Evolutionary conservation across 2,797 vertebrate genomes (phyloP), one percentile per base, ranked within the genome.

Genomic region (Pteronotus mesoamericanus): DNA sequence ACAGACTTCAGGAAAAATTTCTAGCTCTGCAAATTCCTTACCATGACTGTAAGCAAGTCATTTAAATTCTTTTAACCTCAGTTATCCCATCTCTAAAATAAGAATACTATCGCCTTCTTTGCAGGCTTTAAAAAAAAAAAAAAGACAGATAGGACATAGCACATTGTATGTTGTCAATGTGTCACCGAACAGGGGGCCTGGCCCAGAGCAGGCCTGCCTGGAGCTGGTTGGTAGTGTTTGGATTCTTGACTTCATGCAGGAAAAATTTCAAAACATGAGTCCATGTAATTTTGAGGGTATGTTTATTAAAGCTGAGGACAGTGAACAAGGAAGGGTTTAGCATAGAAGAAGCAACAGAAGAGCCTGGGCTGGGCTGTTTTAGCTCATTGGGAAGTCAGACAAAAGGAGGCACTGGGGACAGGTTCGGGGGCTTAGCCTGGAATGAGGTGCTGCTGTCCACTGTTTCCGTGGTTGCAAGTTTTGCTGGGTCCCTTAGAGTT

Each of bases 1-100:
- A 88, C 48, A 61, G 44, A 72, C 37, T 48, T 86, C 37, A 82
- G 46, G 72, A 83, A 91, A 92, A 71, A 85, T 82, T 68, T 91
- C 37, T 89, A 74, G 32, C 37, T 74, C 46, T 91, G 55, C 12
- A 87, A 89, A 5, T 15, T 79, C 32, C 26, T 96, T 37, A 12
- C 68, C 37, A 88, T 72, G 57, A 10, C 91, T 95, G 51, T 93
- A 92, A 87, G 37, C 53, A 90, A 88, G 55, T 95, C 32, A 75
- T 85, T 84, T 96, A 82, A 87, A 37, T 18, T 87, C 22, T 96
- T 53, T 51, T 51, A 89, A 77, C n/a, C 44, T 74, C 57, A 48
- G 21, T 90, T 93, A 94, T 72, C 48, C 86, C 22, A 77, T 94
- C 55, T 87, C 46, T 88, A 95, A 95, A 91, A 91, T 91, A 19